These are phyloP conservation scores for Aplochiton taeniatus DNA, from an alignment of 2,797 vertebrate species.

Conservation along the genomic window DNA sequence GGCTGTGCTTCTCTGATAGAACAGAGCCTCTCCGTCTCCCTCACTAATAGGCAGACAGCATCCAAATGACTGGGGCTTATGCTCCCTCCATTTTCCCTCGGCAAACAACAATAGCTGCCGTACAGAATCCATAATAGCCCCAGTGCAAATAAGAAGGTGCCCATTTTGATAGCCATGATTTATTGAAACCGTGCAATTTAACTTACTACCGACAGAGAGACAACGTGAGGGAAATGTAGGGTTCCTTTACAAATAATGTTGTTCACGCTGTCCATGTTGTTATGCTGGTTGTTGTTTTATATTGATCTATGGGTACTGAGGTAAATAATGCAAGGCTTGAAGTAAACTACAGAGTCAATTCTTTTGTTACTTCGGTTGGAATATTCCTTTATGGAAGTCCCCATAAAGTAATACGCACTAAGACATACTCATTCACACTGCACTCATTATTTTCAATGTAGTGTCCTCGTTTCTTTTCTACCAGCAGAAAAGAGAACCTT, in stretches of 20 bases:
- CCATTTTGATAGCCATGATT: slow-evolving; percentile 20
- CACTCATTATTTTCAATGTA: slow-evolving; percentile 67
- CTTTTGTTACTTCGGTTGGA: slow-evolving; percentile 49
- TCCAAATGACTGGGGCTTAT: slow-evolving; percentile 48
- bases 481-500: slow-evolving; percentile 40
- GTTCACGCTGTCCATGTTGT: slow-evolving; percentile 13
- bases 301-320: slow-evolving; percentile 3
- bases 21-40: slow-evolving; percentile 48
- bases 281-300: slow-evolving; percentile 24
- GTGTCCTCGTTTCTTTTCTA: slow-evolving; percentile 63
- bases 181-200: too few species aligned
- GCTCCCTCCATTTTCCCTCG: slow-evolving; percentile 11
- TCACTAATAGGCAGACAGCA: slow-evolving; percentile 49
- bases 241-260: slow-evolving; percentile 41
- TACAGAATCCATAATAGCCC: slow-evolving; percentile 17
- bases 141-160: slow-evolving; percentile 39
- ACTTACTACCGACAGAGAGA: too few species aligned
- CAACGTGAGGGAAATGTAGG: background rate
- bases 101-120: background rate
- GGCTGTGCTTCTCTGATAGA: slow-evolving; percentile 58
- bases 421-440: slow-evolving; percentile 3
- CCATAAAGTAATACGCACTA: slow-evolving; percentile 8
- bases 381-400: background rate
- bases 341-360: slow-evolving; percentile 38
- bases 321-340: slow-evolving; percentile 39